Conservation (phyloP, 1,140 invertebrate species). For the Limonius californicus region DNA sequence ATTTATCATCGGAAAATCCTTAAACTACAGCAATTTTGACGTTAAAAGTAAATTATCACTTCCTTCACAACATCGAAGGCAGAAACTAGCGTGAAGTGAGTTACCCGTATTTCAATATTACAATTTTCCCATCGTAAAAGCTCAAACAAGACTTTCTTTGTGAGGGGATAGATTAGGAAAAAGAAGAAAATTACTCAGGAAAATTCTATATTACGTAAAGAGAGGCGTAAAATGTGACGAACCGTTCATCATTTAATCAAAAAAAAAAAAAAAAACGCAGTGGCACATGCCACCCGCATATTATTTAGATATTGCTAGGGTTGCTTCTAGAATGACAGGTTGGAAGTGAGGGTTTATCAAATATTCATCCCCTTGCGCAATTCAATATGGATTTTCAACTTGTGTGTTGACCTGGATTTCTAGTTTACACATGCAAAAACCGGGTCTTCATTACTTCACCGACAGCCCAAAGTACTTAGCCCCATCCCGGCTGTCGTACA, state of each 20-base stretch:
- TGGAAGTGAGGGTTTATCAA: constrained; percentile 11
- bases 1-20: no score
- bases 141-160: no score
- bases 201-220: no score
- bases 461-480: constrained; percentile 5
- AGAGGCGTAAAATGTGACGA: background rate
- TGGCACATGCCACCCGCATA: constrained; percentile 12
- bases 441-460: constrained; percentile 9
- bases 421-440: constrained; percentile 13
- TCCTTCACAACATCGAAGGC: no score
- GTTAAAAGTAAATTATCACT: no score
- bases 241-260: constrained; percentile 7
- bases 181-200: no score
- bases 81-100: no score
- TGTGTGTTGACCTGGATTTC: constrained; percentile 13
- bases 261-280: background rate
- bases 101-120: no score
- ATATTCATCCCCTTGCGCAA: constrained; percentile 10
- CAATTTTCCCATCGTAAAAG: no score
- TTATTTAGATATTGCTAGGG: constrained; percentile 15
- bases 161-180: no score
- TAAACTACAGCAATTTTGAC: no score
- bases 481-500: background rate
- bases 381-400: constrained; percentile 14
- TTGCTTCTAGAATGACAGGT: constrained; percentile 16